phyloP scores from a whole-genome alignment of 2,888 invertebrate species.

The Amiota communis region DNA sequence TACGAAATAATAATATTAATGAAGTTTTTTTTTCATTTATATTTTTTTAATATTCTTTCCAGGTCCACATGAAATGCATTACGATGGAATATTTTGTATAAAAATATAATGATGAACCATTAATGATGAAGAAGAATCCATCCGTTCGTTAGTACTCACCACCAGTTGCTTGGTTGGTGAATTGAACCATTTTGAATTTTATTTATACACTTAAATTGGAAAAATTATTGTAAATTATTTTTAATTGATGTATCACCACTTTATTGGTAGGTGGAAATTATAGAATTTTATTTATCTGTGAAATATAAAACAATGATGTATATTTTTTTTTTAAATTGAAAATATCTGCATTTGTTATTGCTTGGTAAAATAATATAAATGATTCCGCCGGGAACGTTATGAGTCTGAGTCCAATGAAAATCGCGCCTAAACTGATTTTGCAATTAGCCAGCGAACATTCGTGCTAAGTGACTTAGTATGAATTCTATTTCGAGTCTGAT shows the following conservation, averaged over 20 bases:
- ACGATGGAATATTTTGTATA: background rate
- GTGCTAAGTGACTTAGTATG: slow-evolving; percentile 68
- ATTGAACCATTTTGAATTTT: slow-evolving; percentile 52
- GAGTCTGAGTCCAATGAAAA: slow-evolving; percentile 59
- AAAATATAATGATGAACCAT: too few species aligned
- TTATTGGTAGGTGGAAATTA: background rate
- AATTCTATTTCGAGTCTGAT: slow-evolving; percentile 65
- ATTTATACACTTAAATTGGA: background rate
- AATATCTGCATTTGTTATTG: background rate
- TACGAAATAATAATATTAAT: too few species aligned
- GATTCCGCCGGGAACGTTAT: slow-evolving; percentile 41
- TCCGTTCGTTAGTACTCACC: slow-evolving; percentile 39
- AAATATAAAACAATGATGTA: background rate
- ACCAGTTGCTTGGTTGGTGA: slow-evolving; percentile 46
- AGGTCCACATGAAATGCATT: background rate
- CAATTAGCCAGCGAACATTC: slow-evolving; percentile 62
- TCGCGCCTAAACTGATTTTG: slow-evolving; percentile 67
- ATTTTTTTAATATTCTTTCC: slow-evolving; percentile 9
- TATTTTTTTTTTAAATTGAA: background rate
- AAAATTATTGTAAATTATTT: background rate
- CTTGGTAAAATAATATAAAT: slow-evolving; percentile 16
- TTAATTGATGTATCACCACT: background rate
- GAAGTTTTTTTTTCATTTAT: background rate
- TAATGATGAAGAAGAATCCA: too few species aligned
- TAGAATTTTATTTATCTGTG: background rate